Percentiles rank a stretch among this genome's conserved stretches.
Conservation (phyloP, 2,888 invertebrate species). For the Dicranocentrus wangi region DNA sequence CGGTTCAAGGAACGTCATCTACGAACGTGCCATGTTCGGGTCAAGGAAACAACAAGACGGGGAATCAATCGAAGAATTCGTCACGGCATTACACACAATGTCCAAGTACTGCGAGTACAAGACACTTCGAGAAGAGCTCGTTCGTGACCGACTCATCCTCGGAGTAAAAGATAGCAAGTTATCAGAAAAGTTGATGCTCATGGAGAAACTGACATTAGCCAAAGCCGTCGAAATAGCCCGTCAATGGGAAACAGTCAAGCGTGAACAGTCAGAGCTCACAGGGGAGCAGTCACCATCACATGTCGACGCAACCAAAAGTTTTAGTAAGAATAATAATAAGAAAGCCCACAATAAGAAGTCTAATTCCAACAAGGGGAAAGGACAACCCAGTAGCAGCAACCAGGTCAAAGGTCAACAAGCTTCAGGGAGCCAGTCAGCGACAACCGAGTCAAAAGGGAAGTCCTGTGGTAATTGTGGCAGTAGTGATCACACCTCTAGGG, state of each 20-base stretch:
- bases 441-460: neutral
- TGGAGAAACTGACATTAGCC: constrained; percentile 40
- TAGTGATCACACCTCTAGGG: neutral
- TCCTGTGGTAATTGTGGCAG: constrained; percentile 5
- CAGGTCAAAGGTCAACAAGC: neutral
- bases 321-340: no score
- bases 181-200: constrained; percentile 63
- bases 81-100: constrained; percentile 58
- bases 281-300: no score
- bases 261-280: no score
- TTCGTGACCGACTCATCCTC: constrained; percentile 67
- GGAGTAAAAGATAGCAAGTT: constrained; percentile 63
- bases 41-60: constrained; percentile 43
- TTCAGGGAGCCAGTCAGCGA: constrained; percentile 5
- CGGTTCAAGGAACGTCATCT: constrained; percentile 3
- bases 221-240: constrained; percentile 23
- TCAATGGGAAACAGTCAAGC: no score
- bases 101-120: constrained; percentile 61
- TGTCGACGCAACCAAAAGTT: no score
- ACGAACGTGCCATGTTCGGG: neutral
- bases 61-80: constrained; percentile 61
- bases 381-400: neutral
- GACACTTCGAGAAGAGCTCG: constrained; percentile 60
- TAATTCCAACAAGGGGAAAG: neutral
- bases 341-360: neutral